These are phyloP conservation scores for Antechinus stuartii DNA, from an alignment of 2,113 vertebrate genomes.

Conservation along the genomic window DNA sequence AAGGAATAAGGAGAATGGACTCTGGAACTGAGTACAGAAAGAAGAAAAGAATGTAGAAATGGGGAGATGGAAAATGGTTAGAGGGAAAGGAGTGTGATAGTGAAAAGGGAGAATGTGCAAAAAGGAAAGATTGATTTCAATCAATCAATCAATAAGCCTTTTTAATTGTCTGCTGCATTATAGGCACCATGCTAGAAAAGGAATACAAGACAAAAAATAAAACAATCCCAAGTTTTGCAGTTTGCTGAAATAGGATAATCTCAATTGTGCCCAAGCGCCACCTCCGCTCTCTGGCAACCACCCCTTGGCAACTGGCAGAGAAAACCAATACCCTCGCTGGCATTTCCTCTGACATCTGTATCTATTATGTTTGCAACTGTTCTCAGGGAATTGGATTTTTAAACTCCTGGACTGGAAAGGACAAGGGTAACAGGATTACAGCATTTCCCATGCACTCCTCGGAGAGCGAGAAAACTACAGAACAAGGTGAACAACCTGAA, in stretches of 20 bases:
- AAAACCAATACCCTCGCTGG: conserved; percentile 66
- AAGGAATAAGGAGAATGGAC: background rate
- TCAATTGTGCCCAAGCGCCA: background rate
- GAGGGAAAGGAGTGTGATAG: background rate
- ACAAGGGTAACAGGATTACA: conserved; percentile 82
- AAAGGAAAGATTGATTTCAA: background rate
- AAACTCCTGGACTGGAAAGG: conserved; percentile 76
- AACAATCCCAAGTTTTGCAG: background rate
- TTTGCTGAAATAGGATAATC: background rate
- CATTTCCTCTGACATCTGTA: conserved; percentile 74
- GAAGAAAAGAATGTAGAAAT: background rate
- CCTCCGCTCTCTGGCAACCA: conserved; percentile 1
- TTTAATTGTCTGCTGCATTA: background rate
- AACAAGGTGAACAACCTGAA: background rate
- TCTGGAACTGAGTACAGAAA: background rate
- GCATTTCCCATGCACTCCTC: conserved; percentile 77
- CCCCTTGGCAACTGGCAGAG: conserved; percentile 27
- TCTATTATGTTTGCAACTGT: conserved; percentile 68
- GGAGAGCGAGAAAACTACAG: conserved; percentile 65
- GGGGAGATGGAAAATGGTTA: background rate
- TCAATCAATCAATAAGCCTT: background rate
- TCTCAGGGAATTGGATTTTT: conserved; percentile 82
- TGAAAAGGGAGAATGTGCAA: background rate
- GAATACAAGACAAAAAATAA: background rate
- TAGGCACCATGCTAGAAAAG: background rate